These are phyloP conservation scores for Periophthalmus magnuspinnatus DNA, from an alignment of 2,797 vertebrate genomes.

Conservation along the genomic window DNA sequence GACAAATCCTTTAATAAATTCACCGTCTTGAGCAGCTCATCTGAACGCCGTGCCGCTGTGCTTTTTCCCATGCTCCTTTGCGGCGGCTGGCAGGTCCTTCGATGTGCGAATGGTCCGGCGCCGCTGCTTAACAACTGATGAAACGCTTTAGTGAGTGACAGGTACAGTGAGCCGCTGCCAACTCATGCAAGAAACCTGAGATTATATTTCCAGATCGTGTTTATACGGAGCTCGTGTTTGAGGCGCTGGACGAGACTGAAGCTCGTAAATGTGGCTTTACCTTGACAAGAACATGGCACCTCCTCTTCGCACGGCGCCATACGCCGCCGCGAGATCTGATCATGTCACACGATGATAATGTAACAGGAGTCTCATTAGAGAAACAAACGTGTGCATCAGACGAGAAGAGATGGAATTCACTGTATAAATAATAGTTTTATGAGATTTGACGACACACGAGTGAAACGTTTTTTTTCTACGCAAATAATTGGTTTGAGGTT, in stretches of 20 bases:
- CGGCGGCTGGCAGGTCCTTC: constrained; percentile 25
- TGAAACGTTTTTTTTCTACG: neutral
- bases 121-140: constrained; percentile 58
- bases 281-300: neutral
- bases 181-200: constrained; percentile 45
- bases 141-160: constrained; percentile 52
- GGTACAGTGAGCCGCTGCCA: constrained; percentile 37
- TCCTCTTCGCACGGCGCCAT: neutral
- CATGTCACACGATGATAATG: constrained; percentile 19
- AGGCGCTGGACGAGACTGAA: constrained; percentile 10
- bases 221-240: constrained; percentile 20
- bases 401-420: too few species aligned
- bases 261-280: constrained; percentile 19
- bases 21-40: constrained; percentile 8
- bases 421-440: neutral
- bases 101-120: constrained; percentile 32
- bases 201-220: constrained; percentile 25
- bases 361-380: constrained; percentile 29
- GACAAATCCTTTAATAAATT: too few species aligned
- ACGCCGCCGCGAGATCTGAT: constrained; percentile 15
- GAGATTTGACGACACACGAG: neutral
- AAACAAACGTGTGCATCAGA: constrained; percentile 8
- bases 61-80: constrained; percentile 30
- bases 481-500: neutral
- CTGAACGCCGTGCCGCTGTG: constrained; percentile 1